Percentiles rank a stretch among this genome's conserved stretches.
These are phyloP conservation scores for Drosophila acutilabella DNA, from an alignment of 2,888 invertebrate genomes.

Conservation along the genomic window DNA sequence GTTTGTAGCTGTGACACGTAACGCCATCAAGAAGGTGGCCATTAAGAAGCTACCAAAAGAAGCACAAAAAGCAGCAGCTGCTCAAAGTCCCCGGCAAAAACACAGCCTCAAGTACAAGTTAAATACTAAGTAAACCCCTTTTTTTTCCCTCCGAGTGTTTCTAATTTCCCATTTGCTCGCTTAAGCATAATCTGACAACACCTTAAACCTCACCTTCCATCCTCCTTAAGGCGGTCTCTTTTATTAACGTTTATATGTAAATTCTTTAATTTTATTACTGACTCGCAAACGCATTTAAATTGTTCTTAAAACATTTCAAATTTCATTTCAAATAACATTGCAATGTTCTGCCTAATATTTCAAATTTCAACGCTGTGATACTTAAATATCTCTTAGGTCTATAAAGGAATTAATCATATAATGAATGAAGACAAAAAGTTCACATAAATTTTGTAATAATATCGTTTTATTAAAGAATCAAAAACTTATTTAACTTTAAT, in stretches of 20 bases:
- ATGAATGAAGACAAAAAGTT: too few relatives aligned
- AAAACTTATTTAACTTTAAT: too few relatives aligned
- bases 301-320: background rate
- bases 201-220: slow-evolving; percentile 7
- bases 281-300: slow-evolving; percentile 3
- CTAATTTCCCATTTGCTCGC: slow-evolving; percentile 49
- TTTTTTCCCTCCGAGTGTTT: slow-evolving; percentile 30
- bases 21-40: slow-evolving; percentile 60
- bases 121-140: slow-evolving; percentile 38
- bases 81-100: slow-evolving; percentile 10
- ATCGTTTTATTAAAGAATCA: too few relatives aligned
- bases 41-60: slow-evolving; percentile 47
- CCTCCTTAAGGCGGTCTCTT: background rate
- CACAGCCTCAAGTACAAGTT: slow-evolving; percentile 35
- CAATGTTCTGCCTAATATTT: background rate
- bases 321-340: slow-evolving; percentile 1
- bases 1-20: slow-evolving; percentile 57
- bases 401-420: too few relatives aligned
- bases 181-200: slow-evolving; percentile 13
- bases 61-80: slow-evolving; percentile 32
- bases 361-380: background rate
- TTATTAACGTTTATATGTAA: slow-evolving; percentile 8
- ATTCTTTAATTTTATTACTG: slow-evolving; percentile 13
- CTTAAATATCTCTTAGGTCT: too few relatives aligned
- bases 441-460: too few relatives aligned